Percentiles rank a stretch among this genome's conserved stretches.
phyloP scores from a whole-genome alignment of 2,888 invertebrate genomes.

The Pocota personata region DNA sequence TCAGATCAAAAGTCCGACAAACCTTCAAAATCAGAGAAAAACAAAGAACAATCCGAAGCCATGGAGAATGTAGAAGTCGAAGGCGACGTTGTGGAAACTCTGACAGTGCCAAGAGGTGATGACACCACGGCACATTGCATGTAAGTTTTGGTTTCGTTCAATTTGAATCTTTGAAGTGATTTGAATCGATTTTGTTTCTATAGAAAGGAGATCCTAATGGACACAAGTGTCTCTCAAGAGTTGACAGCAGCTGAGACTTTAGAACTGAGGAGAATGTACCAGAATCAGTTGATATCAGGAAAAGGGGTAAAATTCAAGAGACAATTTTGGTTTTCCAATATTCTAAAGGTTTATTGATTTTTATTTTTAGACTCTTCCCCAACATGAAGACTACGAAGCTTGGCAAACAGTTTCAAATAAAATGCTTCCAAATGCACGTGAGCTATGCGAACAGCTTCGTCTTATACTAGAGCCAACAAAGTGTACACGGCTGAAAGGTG shows the following conservation, averaged over 20 bases:
- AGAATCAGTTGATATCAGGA: conserved; percentile 78
- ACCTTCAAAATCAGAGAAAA: conserved; percentile 81
- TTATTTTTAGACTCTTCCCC: conserved; percentile 76
- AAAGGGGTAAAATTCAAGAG: conserved; percentile 75
- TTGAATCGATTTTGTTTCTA: conserved; percentile 19
- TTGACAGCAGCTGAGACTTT: conserved; percentile 78
- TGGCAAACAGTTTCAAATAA: conserved; percentile 82
- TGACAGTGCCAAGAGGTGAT: conserved; percentile 86
- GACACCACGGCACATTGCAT: conserved; percentile 92
- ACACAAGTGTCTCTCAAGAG: conserved; percentile 77
- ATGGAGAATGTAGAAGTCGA: conserved; percentile 85
- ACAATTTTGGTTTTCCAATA: background rate
- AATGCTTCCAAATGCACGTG: conserved; percentile 87
- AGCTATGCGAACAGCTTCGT: conserved; percentile 96
- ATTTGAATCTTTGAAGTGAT: background rate
- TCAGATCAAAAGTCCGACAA: conserved; percentile 81
- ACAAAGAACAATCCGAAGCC: conserved; percentile 82
- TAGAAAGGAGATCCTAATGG: conserved; percentile 80
- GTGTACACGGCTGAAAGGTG: conserved; percentile 95
- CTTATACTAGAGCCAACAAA: conserved; percentile 98
- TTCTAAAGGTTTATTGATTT: background rate
- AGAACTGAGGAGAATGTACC: conserved; percentile 80
- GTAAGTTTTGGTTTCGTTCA: conserved; percentile 81
- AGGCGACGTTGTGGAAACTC: conserved; percentile 89
- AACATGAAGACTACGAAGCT: conserved; percentile 79